Conservation (phyloP, 1,140 invertebrate genomes). For the Tetragnatha versicolor region DNA sequence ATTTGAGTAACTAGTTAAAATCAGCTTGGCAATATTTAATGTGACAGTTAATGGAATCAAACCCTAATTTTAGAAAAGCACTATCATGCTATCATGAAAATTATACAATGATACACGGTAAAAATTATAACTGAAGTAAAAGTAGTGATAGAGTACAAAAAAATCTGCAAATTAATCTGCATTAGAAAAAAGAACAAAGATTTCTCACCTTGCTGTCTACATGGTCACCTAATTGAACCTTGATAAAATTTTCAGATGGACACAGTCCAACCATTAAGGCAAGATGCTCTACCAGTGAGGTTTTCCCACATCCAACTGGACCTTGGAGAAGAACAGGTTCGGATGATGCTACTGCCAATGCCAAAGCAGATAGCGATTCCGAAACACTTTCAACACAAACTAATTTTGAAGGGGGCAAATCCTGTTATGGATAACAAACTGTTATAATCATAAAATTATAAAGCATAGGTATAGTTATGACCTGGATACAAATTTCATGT, state of each 20-base stretch:
- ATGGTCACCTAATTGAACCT: slow-evolving; percentile 95
- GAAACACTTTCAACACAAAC: slow-evolving; percentile 62
- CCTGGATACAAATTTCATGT: too few species aligned
- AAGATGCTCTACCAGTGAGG: slow-evolving; percentile 86
- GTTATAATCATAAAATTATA: too few species aligned
- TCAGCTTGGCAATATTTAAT: too few species aligned
- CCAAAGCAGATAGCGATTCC: slow-evolving; percentile 60
- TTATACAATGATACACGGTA: background rate
- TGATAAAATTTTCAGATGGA: slow-evolving; percentile 68
- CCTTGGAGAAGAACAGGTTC: slow-evolving; percentile 87
- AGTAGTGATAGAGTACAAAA: background rate
- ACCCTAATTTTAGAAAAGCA: too few species aligned
- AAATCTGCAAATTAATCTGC: too few species aligned
- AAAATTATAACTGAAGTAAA: background rate
- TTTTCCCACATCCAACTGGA: slow-evolving; percentile 94
- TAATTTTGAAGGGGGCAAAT: slow-evolving; percentile 46
- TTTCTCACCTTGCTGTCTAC: slow-evolving; percentile 91
- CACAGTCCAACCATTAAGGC: slow-evolving; percentile 77
- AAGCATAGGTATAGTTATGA: too few species aligned
- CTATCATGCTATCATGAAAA: too few species aligned
- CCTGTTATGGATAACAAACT: too few species aligned
- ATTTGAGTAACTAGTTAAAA: too few species aligned
- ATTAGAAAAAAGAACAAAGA: too few species aligned
- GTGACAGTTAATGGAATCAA: too few species aligned
- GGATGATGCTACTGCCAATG: slow-evolving; percentile 70